Conservation (phyloP, 2,797 vertebrate species). For the Danio kyathit region DNA sequence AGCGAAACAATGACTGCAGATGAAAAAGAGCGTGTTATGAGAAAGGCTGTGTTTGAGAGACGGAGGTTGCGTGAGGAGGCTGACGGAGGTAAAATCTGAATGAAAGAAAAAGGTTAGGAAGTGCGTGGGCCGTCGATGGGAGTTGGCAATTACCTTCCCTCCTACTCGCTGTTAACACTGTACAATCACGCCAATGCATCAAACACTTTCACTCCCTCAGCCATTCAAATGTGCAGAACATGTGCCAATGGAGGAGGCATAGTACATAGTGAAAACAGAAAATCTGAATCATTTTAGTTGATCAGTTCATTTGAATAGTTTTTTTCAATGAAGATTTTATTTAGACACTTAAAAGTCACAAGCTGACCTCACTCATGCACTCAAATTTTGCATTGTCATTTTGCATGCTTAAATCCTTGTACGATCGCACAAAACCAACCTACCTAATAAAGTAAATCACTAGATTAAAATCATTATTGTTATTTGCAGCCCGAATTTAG, state of each 20-base stretch:
- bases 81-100: slow-evolving; percentile 12
- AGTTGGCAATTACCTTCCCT: slow-evolving; percentile 38
- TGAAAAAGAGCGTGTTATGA: neutral
- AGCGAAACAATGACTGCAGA: neutral
- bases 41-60: neutral
- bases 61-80: neutral
- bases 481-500: no score
- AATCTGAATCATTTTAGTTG: slow-evolving; percentile 16
- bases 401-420: neutral
- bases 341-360: neutral
- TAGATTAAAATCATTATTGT: no score
- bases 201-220: neutral
- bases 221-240: slow-evolving; percentile 22
- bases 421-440: neutral
- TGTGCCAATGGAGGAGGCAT: neutral
- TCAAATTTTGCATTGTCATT: neutral
- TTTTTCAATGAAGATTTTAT: neutral
- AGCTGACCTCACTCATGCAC: neutral
- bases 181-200: neutral
- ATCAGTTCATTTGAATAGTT: neutral
- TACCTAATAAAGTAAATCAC: no score
- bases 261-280: neutral
- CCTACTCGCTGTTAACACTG: slow-evolving; percentile 19
- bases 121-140: slow-evolving; percentile 30
- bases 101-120: slow-evolving; percentile 27